Base-by-base conservation (phyloP, 2,888 invertebrate genomes). In the Suillia variegata region DNA sequence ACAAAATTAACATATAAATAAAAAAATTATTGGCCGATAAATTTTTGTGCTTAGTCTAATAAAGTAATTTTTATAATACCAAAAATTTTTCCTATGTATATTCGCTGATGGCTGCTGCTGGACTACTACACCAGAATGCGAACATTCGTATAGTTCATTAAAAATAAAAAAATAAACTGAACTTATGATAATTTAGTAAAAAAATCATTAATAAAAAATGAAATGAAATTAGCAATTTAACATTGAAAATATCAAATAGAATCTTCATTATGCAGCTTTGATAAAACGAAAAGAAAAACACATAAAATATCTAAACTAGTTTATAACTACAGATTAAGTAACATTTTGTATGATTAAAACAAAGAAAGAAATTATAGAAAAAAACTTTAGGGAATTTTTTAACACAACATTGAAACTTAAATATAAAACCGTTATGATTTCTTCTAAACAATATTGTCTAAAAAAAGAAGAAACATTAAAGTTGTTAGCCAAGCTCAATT, bases 1-100 rank as follows among this genome's bases (percentile, higher is more conserved):
- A 59, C 57, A 49, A 52, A 57, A 59, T 50, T n/a, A 22, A 52
- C 2, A n/a, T n/a, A n/a, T n/a, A n/a, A n/a, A n/a, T n/a, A 50
- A 61, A 54, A 64, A 38, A n/a, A n/a, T n/a, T n/a, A n/a, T n/a
- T n/a, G n/a, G n/a, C n/a, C n/a, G n/a, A n/a, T n/a, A n/a, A n/a
- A n/a, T n/a, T n/a, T n/a, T n/a, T n/a, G n/a, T n/a, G n/a, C n/a
- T n/a, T n/a, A n/a, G n/a, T n/a, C n/a, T n/a, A n/a, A n/a, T n/a
- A n/a, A n/a, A n/a, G n/a, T n/a, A n/a, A n/a, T n/a, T n/a, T n/a
- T n/a, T n/a, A n/a, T n/a, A n/a, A n/a, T n/a, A n/a, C n/a, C n/a
- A n/a, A n/a, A n/a, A n/a, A n/a, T n/a, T n/a, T n/a, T n/a, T n/a
- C n/a, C n/a, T n/a, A n/a, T n/a, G n/a, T n/a, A n/a, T n/a, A n/a